These are phyloP conservation scores for Hetaerina titia DNA, from an alignment of 2,888 invertebrate genomes.

Conservation along the genomic window DNA sequence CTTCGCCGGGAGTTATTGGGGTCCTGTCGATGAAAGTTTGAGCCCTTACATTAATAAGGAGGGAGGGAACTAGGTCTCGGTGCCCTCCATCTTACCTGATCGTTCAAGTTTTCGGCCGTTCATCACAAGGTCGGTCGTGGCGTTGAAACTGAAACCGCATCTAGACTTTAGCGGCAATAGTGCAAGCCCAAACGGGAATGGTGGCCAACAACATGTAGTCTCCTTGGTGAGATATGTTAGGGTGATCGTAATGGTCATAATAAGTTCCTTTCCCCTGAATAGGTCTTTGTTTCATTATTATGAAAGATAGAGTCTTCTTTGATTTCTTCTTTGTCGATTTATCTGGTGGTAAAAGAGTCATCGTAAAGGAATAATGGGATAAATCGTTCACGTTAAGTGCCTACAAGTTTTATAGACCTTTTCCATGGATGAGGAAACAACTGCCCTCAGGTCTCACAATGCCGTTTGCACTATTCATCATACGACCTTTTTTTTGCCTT, in stretches of 20 bases:
- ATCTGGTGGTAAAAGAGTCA: not conserved
- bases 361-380: not conserved
- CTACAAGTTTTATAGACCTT: too few relatives aligned
- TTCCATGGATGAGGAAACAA: too few relatives aligned
- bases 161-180: not conserved
- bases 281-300: not conserved
- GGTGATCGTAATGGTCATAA: too few relatives aligned
- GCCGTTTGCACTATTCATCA: too few relatives aligned
- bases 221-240: too few relatives aligned
- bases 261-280: not conserved
- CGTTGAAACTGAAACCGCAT: not conserved
- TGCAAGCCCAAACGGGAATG: not conserved
- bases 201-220: not conserved
- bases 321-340: not conserved
- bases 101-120: not conserved
- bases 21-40: conserved; percentile 39
- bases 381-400: not conserved
- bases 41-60: conserved; percentile 29
- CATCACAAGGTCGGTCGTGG: not conserved
- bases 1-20: conserved; percentile 35
- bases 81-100: not conserved
- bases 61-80: not conserved
- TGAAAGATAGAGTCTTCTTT: not conserved
- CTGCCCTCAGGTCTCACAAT: too few relatives aligned
- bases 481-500: too few relatives aligned